phyloP scores from a whole-genome alignment of 2,888 invertebrate species.

The Pristionchus mayeri region DNA sequence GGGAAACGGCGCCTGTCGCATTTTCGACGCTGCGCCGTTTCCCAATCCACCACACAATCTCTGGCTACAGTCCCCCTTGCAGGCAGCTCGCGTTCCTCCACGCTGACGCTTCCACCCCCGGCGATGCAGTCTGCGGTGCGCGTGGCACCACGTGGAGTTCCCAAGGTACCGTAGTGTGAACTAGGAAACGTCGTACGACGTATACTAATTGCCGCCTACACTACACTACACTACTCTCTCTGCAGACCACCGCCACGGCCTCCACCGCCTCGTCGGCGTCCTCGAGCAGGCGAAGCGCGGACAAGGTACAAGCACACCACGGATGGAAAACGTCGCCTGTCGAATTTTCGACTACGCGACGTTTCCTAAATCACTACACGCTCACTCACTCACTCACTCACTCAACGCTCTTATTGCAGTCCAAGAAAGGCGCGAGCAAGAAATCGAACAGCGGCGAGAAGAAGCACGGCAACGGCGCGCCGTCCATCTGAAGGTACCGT shows the following conservation, averaged over 20 bases:
- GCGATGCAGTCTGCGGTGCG: background rate
- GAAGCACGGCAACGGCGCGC: background rate
- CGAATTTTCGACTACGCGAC: background rate
- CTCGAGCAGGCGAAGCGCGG: background rate
- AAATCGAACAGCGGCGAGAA: conserved; percentile 20
- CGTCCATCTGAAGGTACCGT: background rate
- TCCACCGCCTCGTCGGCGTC: conserved; percentile 17
- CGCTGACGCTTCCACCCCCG: background rate
- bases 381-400: too few species aligned
- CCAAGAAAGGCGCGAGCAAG: conserved; percentile 6
- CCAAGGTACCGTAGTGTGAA: background rate
- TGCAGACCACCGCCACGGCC: background rate
- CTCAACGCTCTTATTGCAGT: background rate
- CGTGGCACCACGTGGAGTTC: background rate
- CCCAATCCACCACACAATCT: too few species aligned
- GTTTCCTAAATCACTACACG: background rate
- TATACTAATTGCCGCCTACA: background rate
- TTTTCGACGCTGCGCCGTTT: background rate
- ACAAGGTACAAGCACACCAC: conserved; percentile 30
- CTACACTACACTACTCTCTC: background rate
- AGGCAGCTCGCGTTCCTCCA: background rate
- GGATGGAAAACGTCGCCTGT: background rate
- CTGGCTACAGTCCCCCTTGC: too few species aligned
- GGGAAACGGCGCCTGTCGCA: background rate
- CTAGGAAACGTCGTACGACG: background rate